These are phyloP conservation scores for Pongo pygmaeus DNA, from an alignment of 2,113 vertebrate genomes.

Conservation along the genomic window DNA sequence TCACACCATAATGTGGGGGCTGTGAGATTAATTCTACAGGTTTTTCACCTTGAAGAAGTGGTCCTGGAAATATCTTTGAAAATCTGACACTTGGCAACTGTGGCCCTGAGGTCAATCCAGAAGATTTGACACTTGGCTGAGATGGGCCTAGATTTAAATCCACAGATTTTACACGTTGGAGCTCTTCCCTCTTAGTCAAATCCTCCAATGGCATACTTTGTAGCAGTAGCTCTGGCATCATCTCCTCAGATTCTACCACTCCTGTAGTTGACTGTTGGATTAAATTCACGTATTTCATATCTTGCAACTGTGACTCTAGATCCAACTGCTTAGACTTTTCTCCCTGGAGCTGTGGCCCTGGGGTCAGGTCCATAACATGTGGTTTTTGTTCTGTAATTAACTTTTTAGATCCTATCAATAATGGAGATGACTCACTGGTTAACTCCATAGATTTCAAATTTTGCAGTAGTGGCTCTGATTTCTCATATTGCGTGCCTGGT, in stretches of 20 bases:
- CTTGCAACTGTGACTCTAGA: conserved; percentile 18
- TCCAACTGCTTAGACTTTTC: background rate
- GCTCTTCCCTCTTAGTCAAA: background rate
- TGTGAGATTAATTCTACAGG: conserved; percentile 8
- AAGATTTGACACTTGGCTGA: background rate
- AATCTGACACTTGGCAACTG: conserved; percentile 49
- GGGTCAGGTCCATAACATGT: background rate
- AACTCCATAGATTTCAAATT: background rate
- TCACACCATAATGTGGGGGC: background rate
- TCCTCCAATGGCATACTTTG: background rate
- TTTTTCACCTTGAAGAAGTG: conserved; percentile 30
- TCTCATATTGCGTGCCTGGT: background rate
- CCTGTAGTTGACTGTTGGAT: background rate
- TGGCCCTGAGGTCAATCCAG: background rate
- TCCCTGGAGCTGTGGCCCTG: conserved; percentile 26
- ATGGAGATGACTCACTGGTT: background rate
- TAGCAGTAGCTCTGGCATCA: background rate
- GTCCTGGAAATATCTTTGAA: conserved; percentile 1
- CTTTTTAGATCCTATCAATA: background rate
- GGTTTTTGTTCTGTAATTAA: conserved; percentile 10
- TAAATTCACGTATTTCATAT: conserved; percentile 1
- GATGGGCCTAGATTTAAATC: background rate
- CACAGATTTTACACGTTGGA: background rate
- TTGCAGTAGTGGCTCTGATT: conserved; percentile 6
- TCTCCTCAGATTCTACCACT: conserved; percentile 3